These are phyloP conservation scores for Netelia melanura DNA, from an alignment of 2,888 invertebrate genomes.

Conservation along the genomic window DNA sequence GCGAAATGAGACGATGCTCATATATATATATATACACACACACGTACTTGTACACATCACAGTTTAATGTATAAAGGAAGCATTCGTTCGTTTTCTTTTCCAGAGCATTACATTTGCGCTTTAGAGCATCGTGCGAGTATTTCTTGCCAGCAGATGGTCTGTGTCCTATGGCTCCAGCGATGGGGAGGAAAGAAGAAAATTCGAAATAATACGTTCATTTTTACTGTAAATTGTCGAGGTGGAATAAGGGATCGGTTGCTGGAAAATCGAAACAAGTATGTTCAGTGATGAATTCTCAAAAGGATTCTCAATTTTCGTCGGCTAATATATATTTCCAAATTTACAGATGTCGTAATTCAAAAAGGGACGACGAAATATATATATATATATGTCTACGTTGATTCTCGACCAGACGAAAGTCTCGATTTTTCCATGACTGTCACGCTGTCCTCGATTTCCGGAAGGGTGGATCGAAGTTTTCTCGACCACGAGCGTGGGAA, in stretches of 20 bases:
- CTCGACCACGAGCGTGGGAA: slow-evolving; percentile 76
- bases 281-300: neutral
- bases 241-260: slow-evolving; percentile 4
- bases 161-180: neutral
- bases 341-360: neutral
- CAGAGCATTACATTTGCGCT: slow-evolving; percentile 72
- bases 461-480: slow-evolving; percentile 62
- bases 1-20: slow-evolving; percentile 76
- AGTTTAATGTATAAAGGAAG: slow-evolving; percentile 55
- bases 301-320: neutral
- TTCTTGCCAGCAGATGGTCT: slow-evolving; percentile 52
- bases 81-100: slow-evolving; percentile 70
- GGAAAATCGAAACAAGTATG: slow-evolving; percentile 44
- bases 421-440: slow-evolving; percentile 52
- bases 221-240: slow-evolving; percentile 1
- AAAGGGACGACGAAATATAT: slow-evolving; percentile 13
- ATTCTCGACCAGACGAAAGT: slow-evolving; percentile 24
- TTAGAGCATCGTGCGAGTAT: slow-evolving; percentile 59
- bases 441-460: slow-evolving; percentile 49
- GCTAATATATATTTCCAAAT: slow-evolving; percentile 13
- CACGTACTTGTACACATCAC: neutral
- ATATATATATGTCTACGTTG: neutral
- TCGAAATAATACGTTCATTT: slow-evolving; percentile 7
- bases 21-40: slow-evolving; percentile 25
- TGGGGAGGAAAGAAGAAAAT: slow-evolving; percentile 19